A percentile compares a stretch with the other conserved stretches of the same genome.
Conservation (phyloP, 2,113 vertebrate species). For the Climacteris rufus region DNA sequence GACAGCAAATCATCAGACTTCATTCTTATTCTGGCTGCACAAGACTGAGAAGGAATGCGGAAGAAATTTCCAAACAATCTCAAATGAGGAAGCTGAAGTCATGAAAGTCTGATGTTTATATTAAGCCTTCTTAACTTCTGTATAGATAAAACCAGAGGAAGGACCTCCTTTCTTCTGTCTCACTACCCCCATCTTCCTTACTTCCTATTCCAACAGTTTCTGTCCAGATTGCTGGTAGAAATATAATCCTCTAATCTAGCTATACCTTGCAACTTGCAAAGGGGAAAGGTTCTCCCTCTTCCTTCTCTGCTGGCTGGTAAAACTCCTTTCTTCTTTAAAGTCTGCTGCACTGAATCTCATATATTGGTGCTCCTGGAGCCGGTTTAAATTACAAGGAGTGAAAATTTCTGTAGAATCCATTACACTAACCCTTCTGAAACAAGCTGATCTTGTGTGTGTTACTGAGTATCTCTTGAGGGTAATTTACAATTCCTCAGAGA, state of each 20-base stretch:
- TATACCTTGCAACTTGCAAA: not conserved
- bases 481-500: constrained; percentile 7
- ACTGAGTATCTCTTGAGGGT: not conserved
- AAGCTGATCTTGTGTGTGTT: constrained; percentile 13
- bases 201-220: not conserved
- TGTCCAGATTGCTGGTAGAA: not conserved
- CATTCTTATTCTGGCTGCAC: not conserved
- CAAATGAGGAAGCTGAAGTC: not conserved
- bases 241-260: not conserved
- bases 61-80: not conserved
- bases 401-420: constrained; percentile 46
- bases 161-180: not conserved
- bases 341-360: not conserved
- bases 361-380: not conserved
- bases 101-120: not conserved
- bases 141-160: not conserved
- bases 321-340: not conserved
- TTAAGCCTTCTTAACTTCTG: not conserved
- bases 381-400: constrained; percentile 26
- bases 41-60: not conserved
- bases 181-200: not conserved
- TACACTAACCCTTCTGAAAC: not conserved
- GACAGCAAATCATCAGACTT: not conserved
- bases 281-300: not conserved
- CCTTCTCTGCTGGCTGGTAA: not conserved